These are phyloP conservation scores for Eulemur coronatus DNA, from an alignment of 2,797 vertebrate genomes.

Conservation along the genomic window DNA sequence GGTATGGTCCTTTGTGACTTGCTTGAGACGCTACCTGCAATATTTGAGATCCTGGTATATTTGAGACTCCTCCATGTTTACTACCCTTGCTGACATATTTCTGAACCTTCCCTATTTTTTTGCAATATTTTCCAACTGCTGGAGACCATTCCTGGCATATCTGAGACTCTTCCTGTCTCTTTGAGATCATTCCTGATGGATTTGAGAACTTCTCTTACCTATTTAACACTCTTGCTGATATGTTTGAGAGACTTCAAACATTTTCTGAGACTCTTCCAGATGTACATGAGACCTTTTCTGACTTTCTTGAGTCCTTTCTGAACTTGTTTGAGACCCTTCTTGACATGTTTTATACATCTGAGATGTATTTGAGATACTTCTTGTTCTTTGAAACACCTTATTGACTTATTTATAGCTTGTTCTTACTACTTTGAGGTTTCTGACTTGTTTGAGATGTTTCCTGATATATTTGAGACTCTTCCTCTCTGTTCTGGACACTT, in stretches of 20 bases:
- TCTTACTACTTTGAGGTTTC: neutral
- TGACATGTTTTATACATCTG: neutral
- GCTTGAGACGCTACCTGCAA: neutral
- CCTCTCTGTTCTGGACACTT: neutral
- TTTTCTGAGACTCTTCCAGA: neutral
- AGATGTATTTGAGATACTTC: neutral
- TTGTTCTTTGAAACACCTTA: neutral
- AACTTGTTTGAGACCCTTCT: neutral
- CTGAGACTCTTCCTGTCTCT: neutral
- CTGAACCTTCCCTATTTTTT: neutral
- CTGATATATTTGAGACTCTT: slow-evolving; percentile 12
- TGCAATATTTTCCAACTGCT: neutral
- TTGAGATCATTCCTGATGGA: neutral
- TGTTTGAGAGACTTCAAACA: neutral
- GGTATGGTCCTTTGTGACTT: neutral
- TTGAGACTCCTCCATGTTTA: neutral
- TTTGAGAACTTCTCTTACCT: neutral
- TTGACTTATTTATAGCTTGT: neutral
- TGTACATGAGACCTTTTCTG: neutral
- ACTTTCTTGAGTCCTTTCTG: slow-evolving; percentile 1
- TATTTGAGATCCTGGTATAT: neutral
- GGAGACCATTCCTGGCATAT: neutral
- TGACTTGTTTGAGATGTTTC: slow-evolving; percentile 1
- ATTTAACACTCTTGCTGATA: neutral
- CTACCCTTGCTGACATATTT: neutral